Conservation (phyloP, 2,888 invertebrate genomes). For the Muschampia plurimacula region DNA sequence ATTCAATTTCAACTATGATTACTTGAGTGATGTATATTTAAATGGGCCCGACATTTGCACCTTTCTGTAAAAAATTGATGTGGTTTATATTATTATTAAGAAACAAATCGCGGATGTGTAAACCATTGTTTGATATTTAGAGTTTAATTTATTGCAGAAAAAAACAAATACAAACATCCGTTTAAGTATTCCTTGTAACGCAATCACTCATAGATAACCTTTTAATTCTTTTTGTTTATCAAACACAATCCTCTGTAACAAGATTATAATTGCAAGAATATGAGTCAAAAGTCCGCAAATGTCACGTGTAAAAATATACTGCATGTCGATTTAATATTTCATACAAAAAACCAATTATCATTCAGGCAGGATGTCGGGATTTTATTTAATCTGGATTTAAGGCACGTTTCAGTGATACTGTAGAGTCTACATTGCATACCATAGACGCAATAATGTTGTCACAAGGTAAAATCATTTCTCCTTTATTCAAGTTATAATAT, state of each 20-base stretch:
- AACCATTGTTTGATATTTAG: slow-evolving; percentile 18
- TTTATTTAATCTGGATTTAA: slow-evolving; percentile 10
- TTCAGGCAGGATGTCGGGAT: slow-evolving; percentile 30
- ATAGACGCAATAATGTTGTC: neutral
- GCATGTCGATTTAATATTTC: slow-evolving; percentile 9
- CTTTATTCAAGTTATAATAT: neutral
- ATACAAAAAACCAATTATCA: slow-evolving; percentile 31
- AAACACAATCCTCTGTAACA: neutral
- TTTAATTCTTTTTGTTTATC: slow-evolving; percentile 24
- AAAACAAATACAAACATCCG: slow-evolving; percentile 18
- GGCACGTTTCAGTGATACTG: slow-evolving; percentile 21
- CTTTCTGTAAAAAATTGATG: neutral
- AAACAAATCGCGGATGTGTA: slow-evolving; percentile 8
- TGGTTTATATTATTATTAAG: neutral
- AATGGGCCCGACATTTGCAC: neutral
- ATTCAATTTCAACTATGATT: too few species aligned
- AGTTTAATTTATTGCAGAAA: slow-evolving; percentile 10
- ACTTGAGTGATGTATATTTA: too few species aligned
- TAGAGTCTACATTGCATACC: slow-evolving; percentile 13
- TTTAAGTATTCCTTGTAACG: slow-evolving; percentile 6
- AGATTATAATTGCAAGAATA: slow-evolving; percentile 16
- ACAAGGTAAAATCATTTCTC: neutral
- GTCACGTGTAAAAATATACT: neutral
- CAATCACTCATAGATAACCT: slow-evolving; percentile 34
- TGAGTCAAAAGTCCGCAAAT: slow-evolving; percentile 11